A percentile compares a stretch with the other conserved stretches of the same genome.
Evolutionary conservation across 2,113 vertebrate species (phyloP).

Genomic region (Sinocyclocheilus anshuiensis): DNA sequence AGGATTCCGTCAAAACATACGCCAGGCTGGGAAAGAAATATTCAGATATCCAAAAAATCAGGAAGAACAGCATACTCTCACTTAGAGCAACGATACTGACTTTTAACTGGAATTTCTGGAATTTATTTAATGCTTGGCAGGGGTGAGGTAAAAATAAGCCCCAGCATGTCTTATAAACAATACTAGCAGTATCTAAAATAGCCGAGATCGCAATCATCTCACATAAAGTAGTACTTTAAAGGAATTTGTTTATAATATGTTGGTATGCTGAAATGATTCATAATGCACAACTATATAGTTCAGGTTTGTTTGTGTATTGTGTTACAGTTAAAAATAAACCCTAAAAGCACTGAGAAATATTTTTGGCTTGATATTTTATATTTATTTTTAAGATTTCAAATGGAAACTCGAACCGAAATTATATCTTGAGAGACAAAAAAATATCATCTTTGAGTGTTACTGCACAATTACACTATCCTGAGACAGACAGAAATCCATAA

Average conservation of each 20-base stretch:
- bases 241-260: conserved; percentile 28
- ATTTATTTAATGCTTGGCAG: conserved; percentile 46
- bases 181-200: conserved; percentile 21
- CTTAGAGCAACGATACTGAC: conserved; percentile 43
- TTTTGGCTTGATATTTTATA: not conserved
- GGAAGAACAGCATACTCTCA: conserved; percentile 39
- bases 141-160: conserved; percentile 28
- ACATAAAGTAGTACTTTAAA: conserved; percentile 5
- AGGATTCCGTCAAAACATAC: not conserved
- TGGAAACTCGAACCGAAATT: not conserved
- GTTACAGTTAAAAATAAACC: not conserved
- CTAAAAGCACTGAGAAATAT: not conserved
- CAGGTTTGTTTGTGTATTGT: not conserved
- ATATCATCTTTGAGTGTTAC: not conserved
- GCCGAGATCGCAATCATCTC: not conserved
- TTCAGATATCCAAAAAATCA: conserved; percentile 52
- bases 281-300: not conserved
- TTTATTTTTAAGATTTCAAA: not conserved
- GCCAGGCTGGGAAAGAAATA: conserved; percentile 19
- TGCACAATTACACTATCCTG: not conserved
- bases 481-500: not conserved
- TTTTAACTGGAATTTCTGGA: conserved; percentile 51
- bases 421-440: not conserved
- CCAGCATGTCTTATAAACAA: conserved; percentile 36
- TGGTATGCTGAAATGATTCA: not conserved